Base-by-base conservation (phyloP, 2,113 vertebrate species). In the Aptenodytes patagonicus region DNA sequence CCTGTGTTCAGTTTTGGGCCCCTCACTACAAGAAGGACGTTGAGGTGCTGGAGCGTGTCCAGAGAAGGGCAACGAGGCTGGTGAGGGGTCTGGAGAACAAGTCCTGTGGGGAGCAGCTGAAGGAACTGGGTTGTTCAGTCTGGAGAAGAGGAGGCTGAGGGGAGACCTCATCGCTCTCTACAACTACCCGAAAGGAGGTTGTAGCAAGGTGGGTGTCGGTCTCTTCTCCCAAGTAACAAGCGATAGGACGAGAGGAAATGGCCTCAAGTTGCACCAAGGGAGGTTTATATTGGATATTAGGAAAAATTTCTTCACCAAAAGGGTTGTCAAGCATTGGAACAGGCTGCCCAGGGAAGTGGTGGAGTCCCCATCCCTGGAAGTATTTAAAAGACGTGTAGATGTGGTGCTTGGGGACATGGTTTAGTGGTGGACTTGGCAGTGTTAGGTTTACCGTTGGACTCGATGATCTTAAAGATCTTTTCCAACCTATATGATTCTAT, bases 41-140 rank as follows among this genome's bases (percentile, higher is more conserved):
- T 24, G 20, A 47, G 52, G 12, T 32, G 40, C 40, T 82, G 40
- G 40, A 82, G 2, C 0, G 1, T 14, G 7, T 25, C 32, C 26
- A 47, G 2, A 46, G 26, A 31, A 82, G 34, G 15, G 24, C 61
- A 52, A 52, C 3, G 6, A 52, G 21, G 17, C 61, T 54, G 13
- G 17, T n/a, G 36, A 65, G 7, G 47, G 47, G 31, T 40, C 14
- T 44, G 1, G 31, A 65, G 47, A 5, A 55, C 15, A 31, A 66
- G 15, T 36, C n/a, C 4, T 25, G 1, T 3, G 7, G 34, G 22
- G 8, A 70, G 22, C 0, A 0, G 34, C 34, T 77, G 57, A 60
- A 8, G 14, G n/a, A 66, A 7, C 10, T 29, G n/a, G 18, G 5
- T 0, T 13, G 8, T 82, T 68, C 16, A 40, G 13, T 2, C 29